Evolutionary conservation across 2,888 invertebrate species (phyloP).

Genomic region (Acrobasis consociella): DNA sequence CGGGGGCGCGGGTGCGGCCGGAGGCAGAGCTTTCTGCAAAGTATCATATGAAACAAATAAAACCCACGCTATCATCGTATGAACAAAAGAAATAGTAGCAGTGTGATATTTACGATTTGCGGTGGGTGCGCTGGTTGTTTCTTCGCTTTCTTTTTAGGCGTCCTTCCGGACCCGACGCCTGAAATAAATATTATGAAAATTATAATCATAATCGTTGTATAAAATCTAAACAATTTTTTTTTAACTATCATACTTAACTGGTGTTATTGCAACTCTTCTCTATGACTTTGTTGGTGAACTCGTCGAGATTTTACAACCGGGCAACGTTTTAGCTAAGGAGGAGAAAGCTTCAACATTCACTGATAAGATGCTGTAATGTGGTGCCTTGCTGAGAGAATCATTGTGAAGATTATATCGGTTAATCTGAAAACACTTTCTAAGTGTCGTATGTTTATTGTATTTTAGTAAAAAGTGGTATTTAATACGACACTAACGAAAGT

Average conservation of each 20-base stretch:
- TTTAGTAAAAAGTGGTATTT: no score
- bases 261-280: constrained; percentile 28
- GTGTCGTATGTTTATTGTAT: no score
- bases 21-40: constrained; percentile 50
- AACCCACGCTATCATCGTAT: no score
- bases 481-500: no score
- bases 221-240: constrained; percentile 22
- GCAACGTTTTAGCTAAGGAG: neutral
- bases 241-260: constrained; percentile 39
- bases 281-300: neutral
- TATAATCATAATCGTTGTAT: constrained; percentile 23
- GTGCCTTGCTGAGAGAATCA: neutral
- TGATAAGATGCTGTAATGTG: constrained; percentile 20
- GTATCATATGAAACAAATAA: neutral
- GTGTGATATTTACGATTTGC: constrained; percentile 69
- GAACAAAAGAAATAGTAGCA: constrained; percentile 22
- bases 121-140: constrained; percentile 60
- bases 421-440: no score
- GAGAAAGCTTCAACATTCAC: constrained; percentile 31
- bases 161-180: constrained; percentile 67
- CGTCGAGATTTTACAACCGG: neutral
- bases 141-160: constrained; percentile 74
- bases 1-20: constrained; percentile 31
- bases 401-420: neutral
- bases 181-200: constrained; percentile 41